These are phyloP conservation scores for Neotoma lepida DNA, from an alignment of 2,113 vertebrate genomes.

Conservation along the genomic window DNA sequence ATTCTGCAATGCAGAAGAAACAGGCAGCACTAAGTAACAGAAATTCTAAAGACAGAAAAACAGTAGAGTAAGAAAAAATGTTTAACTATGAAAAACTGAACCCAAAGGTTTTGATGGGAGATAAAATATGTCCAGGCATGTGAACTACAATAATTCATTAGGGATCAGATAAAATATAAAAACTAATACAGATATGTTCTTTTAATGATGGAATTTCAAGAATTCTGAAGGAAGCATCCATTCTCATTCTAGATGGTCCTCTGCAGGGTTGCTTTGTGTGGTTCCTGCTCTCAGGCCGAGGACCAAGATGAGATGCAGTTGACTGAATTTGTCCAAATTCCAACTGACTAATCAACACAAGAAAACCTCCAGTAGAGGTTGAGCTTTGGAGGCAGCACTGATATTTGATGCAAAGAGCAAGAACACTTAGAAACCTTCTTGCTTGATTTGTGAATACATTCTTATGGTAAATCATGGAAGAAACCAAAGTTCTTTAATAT, in stretches of 20 bases:
- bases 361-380: background rate
- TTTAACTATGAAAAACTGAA: background rate
- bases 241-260: background rate
- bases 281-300: background rate
- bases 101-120: background rate
- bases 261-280: background rate
- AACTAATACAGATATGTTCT: background rate
- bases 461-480: background rate
- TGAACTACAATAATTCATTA: background rate
- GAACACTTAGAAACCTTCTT: background rate
- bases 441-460: background rate
- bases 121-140: background rate
- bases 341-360: background rate
- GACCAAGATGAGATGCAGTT: background rate
- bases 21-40: background rate
- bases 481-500: background rate
- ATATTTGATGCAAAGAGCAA: background rate
- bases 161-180: background rate
- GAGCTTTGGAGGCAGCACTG: background rate
- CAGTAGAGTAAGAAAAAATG: background rate
- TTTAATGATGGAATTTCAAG: background rate
- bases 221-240: background rate
- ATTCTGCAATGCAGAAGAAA: background rate
- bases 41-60: background rate
- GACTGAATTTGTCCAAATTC: background rate